Base-by-base conservation (phyloP, 2,113 vertebrate species). In the Typhlomys cinereus region DNA sequence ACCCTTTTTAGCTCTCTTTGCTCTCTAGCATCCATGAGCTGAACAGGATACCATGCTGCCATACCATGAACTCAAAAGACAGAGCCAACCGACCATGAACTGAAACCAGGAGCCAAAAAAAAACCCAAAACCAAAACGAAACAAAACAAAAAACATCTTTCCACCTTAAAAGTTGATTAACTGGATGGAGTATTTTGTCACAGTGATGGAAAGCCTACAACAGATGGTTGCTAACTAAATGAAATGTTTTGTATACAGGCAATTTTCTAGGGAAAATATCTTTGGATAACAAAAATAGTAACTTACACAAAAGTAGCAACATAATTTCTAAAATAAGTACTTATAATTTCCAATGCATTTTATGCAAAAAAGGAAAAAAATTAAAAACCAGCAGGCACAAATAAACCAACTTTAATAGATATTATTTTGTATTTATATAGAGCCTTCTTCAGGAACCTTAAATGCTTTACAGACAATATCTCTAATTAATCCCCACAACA, bases 381-480 rank as follows among this genome's bases (percentile, higher is more conserved):
- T 94, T 69, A 82, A 92, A 96, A 91, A 41, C 94, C 93, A 86
- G 85, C 92, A 79, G 67, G 81, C 96, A 97, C 97, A 97, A 97
- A 97, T 96, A 97, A 96, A 96, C 91, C 96, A 94, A 96, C 92
- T 97, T 97, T 96, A 97, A 96, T 97, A 97, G 96, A 95, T 96
- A 97, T 96, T 95, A 96, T 89, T 96, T 96, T 94, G 66, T 96
- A 96, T 97, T 96, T 94, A 95, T 96, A 96, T 93, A 96, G 94
- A 71, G 95, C 96, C 92, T 97, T 96, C 95, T 96, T 95, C 95
- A 88, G 91, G 97, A 96, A 96, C 76, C 85, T 96, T 93, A 96
- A 89, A 96, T 93, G 94, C 84, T 96, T 96, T 95, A 96, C 95
- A 96, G 95, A 96, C 91, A 94, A 88, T 90, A 48, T 94, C 88